Conservation (phyloP, 1,140 invertebrate species). For the Brachionus asplanchnoidis region DNA sequence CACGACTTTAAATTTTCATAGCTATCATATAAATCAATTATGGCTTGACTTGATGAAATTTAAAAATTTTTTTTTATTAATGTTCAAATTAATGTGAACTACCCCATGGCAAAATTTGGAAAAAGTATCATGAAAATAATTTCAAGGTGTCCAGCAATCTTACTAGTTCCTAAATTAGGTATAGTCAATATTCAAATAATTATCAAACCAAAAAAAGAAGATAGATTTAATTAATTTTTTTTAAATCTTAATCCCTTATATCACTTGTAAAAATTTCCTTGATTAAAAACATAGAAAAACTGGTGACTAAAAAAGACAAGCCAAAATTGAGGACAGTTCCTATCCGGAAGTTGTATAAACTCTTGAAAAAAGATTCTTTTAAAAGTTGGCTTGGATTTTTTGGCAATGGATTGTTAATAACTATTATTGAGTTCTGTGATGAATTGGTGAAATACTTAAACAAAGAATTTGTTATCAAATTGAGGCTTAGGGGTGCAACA, state of each 20-base stretch:
- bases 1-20: conserved; percentile 4
- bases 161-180: conserved; percentile 47
- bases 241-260: not conserved
- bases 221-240: not conserved
- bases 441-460: not conserved
- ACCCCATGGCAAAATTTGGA: conserved; percentile 51
- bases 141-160: conserved; percentile 46
- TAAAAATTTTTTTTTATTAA: not conserved
- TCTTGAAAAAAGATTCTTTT: not conserved
- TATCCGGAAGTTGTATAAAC: not conserved
- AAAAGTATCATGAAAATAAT: conserved; percentile 53
- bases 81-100: not conserved
- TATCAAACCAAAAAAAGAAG: conserved; percentile 44
- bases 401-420: conserved; percentile 33
- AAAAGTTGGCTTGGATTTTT: not conserved
- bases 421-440: not conserved
- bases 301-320: conserved; percentile 19
- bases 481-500: not conserved
- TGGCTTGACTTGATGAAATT: not conserved
- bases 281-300: conserved; percentile 27
- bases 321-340: not conserved
- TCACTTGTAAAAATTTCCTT: conserved; percentile 41
- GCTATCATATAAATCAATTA: not conserved
- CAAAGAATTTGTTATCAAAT: conserved; percentile 8
- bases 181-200: conserved; percentile 49